Conservation (phyloP, 2,113 vertebrate species). For the Aythya baeri region DNA sequence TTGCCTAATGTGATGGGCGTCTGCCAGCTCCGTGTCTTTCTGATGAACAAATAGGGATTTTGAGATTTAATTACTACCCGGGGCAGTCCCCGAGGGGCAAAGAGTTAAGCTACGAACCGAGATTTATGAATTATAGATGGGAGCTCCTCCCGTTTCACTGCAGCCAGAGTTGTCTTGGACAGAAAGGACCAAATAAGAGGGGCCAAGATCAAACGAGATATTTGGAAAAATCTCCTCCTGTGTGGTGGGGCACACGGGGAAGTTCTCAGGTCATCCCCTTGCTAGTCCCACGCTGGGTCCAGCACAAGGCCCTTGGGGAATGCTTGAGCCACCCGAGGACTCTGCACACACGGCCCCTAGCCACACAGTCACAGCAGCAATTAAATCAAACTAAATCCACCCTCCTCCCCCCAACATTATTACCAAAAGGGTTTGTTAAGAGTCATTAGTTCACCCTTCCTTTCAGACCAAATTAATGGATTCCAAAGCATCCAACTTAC, state of each 20-base stretch:
- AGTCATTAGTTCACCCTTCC: constrained; percentile 58
- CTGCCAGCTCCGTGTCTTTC: background rate
- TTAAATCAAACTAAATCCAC: constrained; percentile 3
- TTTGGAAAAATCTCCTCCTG: background rate
- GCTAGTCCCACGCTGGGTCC: background rate
- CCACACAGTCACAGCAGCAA: background rate
- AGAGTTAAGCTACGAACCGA: background rate
- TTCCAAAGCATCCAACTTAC: constrained; percentile 73
- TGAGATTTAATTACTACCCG: constrained; percentile 12
- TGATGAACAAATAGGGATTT: constrained; percentile 14
- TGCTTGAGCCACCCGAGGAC: background rate
- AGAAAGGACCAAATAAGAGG: background rate
- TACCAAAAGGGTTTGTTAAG: constrained; percentile 36
- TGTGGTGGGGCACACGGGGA: background rate
- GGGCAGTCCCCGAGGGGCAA: background rate
- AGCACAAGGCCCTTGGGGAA: background rate
- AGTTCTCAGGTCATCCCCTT: background rate
- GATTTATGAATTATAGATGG: background rate
- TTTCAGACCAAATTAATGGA: constrained; percentile 64
- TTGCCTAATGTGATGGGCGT: background rate
- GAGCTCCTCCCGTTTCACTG: background rate
- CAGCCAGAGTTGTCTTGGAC: background rate
- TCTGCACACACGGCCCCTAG: background rate
- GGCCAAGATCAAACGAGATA: background rate
- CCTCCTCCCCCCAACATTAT: background rate